These are phyloP conservation scores for Trachurus trachurus DNA, from an alignment of 2,797 vertebrate genomes.

Conservation along the genomic window DNA sequence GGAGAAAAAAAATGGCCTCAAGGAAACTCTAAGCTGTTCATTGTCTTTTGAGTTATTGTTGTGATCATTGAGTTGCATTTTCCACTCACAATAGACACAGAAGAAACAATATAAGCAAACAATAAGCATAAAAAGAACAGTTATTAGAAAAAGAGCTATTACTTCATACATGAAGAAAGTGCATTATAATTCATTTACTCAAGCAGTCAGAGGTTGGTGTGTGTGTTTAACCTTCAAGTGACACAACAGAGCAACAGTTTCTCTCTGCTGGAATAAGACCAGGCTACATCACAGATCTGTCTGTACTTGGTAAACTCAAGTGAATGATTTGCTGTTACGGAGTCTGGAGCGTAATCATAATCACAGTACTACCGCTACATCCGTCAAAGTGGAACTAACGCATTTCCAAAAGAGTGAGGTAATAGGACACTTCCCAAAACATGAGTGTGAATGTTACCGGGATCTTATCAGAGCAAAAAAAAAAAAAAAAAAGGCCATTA, in stretches of 20 bases:
- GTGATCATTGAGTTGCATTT: not conserved
- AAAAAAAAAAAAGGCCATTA: slow-evolving; percentile 10
- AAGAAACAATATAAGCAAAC: not conserved
- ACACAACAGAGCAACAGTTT: not conserved
- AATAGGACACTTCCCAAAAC: slow-evolving; percentile 12
- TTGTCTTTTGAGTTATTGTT: not conserved
- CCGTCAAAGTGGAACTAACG: slow-evolving; percentile 8
- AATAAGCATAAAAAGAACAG: not conserved
- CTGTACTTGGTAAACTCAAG: slow-evolving; percentile 1
- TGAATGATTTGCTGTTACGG: slow-evolving; percentile 23
- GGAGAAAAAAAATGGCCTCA: slow-evolving; percentile 1
- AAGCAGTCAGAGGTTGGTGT: not conserved
- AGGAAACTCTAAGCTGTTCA: not conserved
- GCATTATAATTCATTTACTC: slow-evolving; percentile 20
- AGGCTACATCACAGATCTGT: not conserved
- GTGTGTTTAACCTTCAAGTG: not conserved
- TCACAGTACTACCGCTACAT: slow-evolving; percentile 6
- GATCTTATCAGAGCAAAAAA: slow-evolving; percentile 2
- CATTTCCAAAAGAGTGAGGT: slow-evolving; percentile 22
- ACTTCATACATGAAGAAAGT: slow-evolving; percentile 21
- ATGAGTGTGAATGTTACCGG: not conserved
- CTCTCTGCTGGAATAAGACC: not conserved
- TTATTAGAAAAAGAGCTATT: not conserved
- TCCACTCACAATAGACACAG: not conserved
- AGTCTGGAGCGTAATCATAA: slow-evolving; percentile 13